phyloP scores from a whole-genome alignment of 2,113 vertebrate species.

The Oreochromis tanganicae region DNA sequence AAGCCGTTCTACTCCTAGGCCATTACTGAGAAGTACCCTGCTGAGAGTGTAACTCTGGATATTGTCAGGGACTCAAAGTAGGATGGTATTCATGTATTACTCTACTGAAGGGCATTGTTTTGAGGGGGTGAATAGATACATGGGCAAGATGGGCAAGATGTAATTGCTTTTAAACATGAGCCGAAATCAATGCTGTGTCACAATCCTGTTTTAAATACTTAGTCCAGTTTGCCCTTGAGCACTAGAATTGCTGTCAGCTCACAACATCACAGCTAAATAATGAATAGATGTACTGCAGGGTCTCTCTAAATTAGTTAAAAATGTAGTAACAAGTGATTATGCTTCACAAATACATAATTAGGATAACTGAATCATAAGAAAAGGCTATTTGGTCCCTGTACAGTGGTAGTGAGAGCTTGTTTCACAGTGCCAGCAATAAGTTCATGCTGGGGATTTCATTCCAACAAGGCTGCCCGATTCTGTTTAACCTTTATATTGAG shows the following conservation, averaged over 20 bases:
- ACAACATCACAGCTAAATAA: neutral
- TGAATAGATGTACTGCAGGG: neutral
- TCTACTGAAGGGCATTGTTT: neutral
- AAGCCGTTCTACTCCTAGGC: conserved; percentile 8
- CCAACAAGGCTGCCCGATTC: neutral
- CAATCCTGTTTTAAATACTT: neutral
- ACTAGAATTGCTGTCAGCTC: neutral
- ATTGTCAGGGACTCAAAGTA: neutral
- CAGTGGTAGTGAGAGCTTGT: neutral
- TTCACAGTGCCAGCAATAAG: neutral
- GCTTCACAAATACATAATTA: neutral
- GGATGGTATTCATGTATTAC: neutral
- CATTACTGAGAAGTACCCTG: conserved; percentile 2
- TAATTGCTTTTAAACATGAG: conserved; percentile 12
- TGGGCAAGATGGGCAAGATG: neutral
- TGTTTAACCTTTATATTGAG: neutral
- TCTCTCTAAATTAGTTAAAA: neutral
- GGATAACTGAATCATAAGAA: neutral
- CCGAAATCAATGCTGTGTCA: neutral
- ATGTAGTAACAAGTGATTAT: neutral
- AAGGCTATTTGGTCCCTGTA: neutral
- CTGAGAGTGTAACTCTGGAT: neutral
- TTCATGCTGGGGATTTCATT: neutral
- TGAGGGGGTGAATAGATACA: neutral
- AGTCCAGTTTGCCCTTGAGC: neutral